Base-by-base conservation (phyloP, 2,113 vertebrate species). In the Myotis brandtii region DNA sequence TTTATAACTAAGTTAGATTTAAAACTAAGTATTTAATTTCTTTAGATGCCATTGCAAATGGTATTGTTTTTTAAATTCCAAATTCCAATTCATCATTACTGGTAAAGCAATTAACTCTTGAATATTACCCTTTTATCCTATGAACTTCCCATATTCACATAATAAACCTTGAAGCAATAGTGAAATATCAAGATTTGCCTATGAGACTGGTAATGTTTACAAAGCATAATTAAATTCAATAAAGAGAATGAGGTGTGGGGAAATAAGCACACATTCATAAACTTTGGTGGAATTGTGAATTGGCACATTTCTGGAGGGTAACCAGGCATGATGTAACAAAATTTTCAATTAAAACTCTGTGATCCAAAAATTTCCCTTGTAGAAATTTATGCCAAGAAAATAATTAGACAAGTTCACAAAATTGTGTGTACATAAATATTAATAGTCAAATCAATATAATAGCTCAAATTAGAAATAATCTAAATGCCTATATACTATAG, bases 381-480 rank as follows among this genome's bases (percentile, higher is more conserved):
- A 91, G 32, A 86, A 73, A 95, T 86, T 64, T 81, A 86, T 73
- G 82, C 54, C 80, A 86, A 91, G 46, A 81, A 73, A 75, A 32
- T 89, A 70, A 73, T 89, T 84, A 95, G 52, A 81, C 30, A 81
- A 46, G 17, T 81, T 64, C 56, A 95, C 54, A 91, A 86, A 73
- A 86, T 34, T 80, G 54, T 72, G 21, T 64, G 43, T 69, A 48
- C 6, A 21, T 23, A 34, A 16, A 21, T 46, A 80, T 34, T n/a
- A 80, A 23, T 34, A 94, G 56, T n/a, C 46, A 89, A 75, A 89
- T 21, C 64, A 54, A 62, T 52, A 64, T 25, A 64, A 81, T 16
- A 89, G 34, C 56, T 75, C 14, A n/a, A 66, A 50, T 54, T 89
- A 32, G 27, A 89, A 83, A 46, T 32, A 83, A 67, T 34, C 46